Evolutionary conservation across 2,888 invertebrate genomes (phyloP).

Genomic region (Chromoteleia sp.): DNA sequence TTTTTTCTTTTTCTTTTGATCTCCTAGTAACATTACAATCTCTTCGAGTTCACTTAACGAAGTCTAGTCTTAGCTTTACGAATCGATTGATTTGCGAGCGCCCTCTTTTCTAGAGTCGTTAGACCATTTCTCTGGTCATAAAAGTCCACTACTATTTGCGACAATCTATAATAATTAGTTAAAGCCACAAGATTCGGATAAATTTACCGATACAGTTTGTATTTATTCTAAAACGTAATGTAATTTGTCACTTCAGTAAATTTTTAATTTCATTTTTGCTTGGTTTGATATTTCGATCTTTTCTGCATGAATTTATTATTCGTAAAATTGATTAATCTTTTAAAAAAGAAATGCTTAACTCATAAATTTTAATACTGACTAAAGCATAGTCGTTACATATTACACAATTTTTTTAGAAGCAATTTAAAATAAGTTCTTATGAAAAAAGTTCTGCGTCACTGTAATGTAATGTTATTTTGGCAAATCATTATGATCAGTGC

Average conservation of each 20-base stretch:
- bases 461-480: too few relatives aligned
- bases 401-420: too few relatives aligned
- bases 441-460: too few relatives aligned
- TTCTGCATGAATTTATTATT: too few relatives aligned
- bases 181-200: conserved; percentile 6
- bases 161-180: conserved; percentile 48
- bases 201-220: conserved; percentile 36
- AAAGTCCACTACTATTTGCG: conserved; percentile 58
- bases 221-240: conserved; percentile 10
- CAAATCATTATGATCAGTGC: too few relatives aligned
- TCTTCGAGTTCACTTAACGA: conserved; percentile 71
- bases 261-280: too few relatives aligned
- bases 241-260: not conserved
- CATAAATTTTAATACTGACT: too few relatives aligned
- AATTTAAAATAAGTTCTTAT: too few relatives aligned
- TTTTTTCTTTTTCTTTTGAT: conserved; percentile 12
- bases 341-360: too few relatives aligned
- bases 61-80: conserved; percentile 64
- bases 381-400: too few relatives aligned
- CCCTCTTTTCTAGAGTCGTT: conserved; percentile 59
- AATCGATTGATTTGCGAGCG: conserved; percentile 68
- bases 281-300: too few relatives aligned
- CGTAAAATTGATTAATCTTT: too few relatives aligned
- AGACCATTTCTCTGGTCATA: conserved; percentile 57
- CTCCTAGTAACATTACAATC: conserved; percentile 62